phyloP scores from a whole-genome alignment of 2,888 invertebrate genomes.

The Eretmocerus hayati region DNA sequence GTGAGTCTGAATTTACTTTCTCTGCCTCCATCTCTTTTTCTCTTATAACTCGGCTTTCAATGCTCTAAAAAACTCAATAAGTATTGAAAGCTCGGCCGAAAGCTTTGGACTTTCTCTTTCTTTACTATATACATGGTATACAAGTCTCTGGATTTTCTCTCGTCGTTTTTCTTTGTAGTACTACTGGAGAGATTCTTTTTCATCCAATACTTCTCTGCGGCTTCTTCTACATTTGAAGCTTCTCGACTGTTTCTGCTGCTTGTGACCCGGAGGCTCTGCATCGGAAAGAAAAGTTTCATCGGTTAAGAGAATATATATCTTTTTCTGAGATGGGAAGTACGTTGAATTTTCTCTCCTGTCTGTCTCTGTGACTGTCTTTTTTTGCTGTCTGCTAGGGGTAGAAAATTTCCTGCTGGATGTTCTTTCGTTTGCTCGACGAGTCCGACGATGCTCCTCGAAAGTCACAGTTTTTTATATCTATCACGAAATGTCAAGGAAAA shows the following conservation, averaged over 20 bases:
- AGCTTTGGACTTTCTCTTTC: conserved; percentile 16
- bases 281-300: conserved; percentile 27
- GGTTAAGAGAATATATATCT: conserved; percentile 18
- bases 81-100: too few relatives aligned
- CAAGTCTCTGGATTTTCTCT: background rate
- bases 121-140: too few relatives aligned
- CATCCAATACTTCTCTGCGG: background rate
- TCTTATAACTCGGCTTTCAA: too few relatives aligned
- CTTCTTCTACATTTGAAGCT: too few relatives aligned
- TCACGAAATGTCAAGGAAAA: too few relatives aligned
- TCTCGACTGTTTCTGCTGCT: background rate
- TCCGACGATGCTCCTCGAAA: too few relatives aligned
- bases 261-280: conserved; percentile 4
- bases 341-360: conserved; percentile 12
- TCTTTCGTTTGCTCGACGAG: too few relatives aligned
- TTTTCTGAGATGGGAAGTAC: conserved; percentile 3
- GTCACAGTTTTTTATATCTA: too few relatives aligned
- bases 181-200: background rate
- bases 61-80: too few relatives aligned
- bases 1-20: too few relatives aligned
- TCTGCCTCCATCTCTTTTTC: too few relatives aligned
- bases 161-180: background rate
- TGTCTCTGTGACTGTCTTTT: background rate
- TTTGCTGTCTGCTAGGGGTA: background rate
- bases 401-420: conserved; percentile 16